Percentiles rank a stretch among this genome's conserved stretches.
Evolutionary conservation across 2,888 invertebrate genomes (phyloP).

Genomic region (Lepidocyrtinus sp.): DNA sequence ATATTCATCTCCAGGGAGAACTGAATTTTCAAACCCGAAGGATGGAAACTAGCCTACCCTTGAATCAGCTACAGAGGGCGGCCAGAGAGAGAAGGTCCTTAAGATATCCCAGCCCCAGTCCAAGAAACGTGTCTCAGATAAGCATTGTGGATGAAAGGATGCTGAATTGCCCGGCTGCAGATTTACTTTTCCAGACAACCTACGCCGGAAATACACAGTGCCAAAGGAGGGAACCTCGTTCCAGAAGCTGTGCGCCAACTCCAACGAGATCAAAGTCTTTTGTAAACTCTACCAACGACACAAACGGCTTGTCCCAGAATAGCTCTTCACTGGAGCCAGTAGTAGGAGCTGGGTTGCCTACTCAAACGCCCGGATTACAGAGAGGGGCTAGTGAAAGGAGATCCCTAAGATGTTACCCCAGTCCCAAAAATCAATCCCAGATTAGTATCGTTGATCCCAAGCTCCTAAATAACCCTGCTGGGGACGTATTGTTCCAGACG

Average conservation of each 20-base stretch:
- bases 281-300: neutral
- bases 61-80: too few species aligned
- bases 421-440: slow-evolving; percentile 58
- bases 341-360: slow-evolving; percentile 70
- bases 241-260: too few species aligned
- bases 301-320: slow-evolving; percentile 71
- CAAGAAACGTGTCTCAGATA: too few species aligned
- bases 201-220: too few species aligned
- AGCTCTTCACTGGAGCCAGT: slow-evolving; percentile 77
- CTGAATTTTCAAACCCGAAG: slow-evolving; percentile 72
- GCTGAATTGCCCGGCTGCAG: too few species aligned
- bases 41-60: too few species aligned
- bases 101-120: too few species aligned
- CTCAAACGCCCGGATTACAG: slow-evolving; percentile 27
- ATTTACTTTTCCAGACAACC: too few species aligned
- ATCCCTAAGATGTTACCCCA: slow-evolving; percentile 31
- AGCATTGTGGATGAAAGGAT: too few species aligned
- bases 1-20: slow-evolving; percentile 76
- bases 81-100: too few species aligned
- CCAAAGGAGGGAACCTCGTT: too few species aligned
- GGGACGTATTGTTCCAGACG: slow-evolving; percentile 41
- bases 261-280: too few species aligned
- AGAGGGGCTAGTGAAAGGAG: slow-evolving; percentile 28
- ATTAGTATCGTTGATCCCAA: slow-evolving; percentile 25
- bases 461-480: slow-evolving; percentile 24